Evolutionary conservation across 2,888 invertebrate genomes (phyloP), one percentile per base, ranked within the genome.

Genomic region (Acanthopleura granulata): DNA sequence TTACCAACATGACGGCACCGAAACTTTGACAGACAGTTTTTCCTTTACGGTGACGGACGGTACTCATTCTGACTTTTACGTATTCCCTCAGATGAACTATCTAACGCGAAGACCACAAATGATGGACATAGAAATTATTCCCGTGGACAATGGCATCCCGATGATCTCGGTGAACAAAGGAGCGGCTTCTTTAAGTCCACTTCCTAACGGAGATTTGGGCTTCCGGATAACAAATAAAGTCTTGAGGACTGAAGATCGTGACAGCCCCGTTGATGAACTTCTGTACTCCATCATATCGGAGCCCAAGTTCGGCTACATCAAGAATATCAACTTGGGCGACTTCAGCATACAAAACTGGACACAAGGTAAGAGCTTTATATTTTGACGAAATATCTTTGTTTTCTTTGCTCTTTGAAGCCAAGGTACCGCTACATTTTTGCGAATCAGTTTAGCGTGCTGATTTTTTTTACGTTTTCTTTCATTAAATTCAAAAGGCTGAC

Each of bases 1-100:
- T 62, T 91, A 91, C 80, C 88, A 87, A 30, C 91, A 91, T 81
- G 90, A 90, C 75, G 90, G 90, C n/a, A 85, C 88, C 0, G 90
- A 90, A 77, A 88, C 89, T 0, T 62, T 77, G 6, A 79, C 80
- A 6, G 91, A 91, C 79, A 83, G 84, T 70, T 89, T 91, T 78
- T 85, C 86, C 0, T 85, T 91, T 77, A 84, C 86, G 4, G 85
- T 90, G 0, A 86, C 88, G 0, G 91, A 91, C 78, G 90, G 90
- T 29, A 87, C 87, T 0, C 90, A 90, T 77, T 77, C 80, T 0
- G 86, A 88, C 70, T 91, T 89, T 81, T 90, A 84, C 74, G 85
- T 89, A 12, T 86, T 87, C 72, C 88, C 89, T 0, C 85, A 89
- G n/a, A 84, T 85, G 3, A 80, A 82, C n/a, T 73, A 79, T 12